phyloP scores from a whole-genome alignment of 1,140 invertebrate genomes.

The Phymorhynchus buccinoides region DNA sequence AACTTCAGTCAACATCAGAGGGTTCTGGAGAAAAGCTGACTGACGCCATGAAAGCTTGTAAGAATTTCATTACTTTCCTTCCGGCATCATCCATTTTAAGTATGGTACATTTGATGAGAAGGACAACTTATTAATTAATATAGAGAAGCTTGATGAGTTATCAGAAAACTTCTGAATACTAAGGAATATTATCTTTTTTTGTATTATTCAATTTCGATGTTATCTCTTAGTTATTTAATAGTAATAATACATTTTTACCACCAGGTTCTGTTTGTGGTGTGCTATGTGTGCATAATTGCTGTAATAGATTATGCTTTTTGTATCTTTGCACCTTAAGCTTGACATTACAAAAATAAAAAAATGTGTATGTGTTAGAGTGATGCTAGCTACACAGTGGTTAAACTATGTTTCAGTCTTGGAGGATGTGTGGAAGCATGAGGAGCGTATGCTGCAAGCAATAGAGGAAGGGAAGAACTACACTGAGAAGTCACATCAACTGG shows the following conservation, averaged over 20 bases:
- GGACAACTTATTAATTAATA: too few species aligned
- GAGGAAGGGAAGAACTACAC: slow-evolving; percentile 24
- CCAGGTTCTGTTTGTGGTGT: too few species aligned
- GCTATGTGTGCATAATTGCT: too few species aligned
- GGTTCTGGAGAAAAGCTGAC: slow-evolving; percentile 1
- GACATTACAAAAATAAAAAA: too few species aligned
- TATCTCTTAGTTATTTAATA: too few species aligned
- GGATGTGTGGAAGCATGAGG: slow-evolving; percentile 43
- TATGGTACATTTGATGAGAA: neutral
- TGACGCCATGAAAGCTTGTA: slow-evolving; percentile 28
- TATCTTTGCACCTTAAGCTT: neutral
- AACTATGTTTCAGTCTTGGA: slow-evolving; percentile 33
- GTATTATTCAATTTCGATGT: too few species aligned
- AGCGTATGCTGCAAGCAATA: slow-evolving; percentile 41
- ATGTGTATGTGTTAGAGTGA: neutral
- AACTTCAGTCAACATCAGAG: neutral
- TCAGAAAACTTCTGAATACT: too few species aligned
- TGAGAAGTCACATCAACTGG: slow-evolving; percentile 29
- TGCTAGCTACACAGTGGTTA: neutral
- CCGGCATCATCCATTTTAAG: neutral
- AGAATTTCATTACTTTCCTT: neutral
- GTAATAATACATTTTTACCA: too few species aligned
- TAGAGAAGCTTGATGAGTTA: too few species aligned
- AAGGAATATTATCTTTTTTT: too few species aligned
- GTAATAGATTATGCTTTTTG: too few species aligned